Evolutionary conservation across 2,113 vertebrate genomes (phyloP), one percentile per base, ranked within the genome.

Genomic region (Oryzias curvinotus): DNA sequence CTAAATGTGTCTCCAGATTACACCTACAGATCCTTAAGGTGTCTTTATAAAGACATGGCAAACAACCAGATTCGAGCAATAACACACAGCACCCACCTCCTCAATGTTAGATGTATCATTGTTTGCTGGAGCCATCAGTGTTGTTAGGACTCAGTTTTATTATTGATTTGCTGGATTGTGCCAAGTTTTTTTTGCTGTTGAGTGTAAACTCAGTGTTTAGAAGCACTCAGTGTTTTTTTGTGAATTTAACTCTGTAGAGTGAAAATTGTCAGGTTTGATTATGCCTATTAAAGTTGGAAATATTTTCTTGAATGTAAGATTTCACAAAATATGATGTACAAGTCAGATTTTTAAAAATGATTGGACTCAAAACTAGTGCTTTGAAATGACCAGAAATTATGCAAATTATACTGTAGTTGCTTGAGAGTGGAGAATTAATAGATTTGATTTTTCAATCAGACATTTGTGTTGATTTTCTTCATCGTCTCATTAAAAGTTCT

Each of bases 161-260:
- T 82, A 88, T 87, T 79, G 86, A 87, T 85, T 77, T 18, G 14
- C 50, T 25, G 30, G 18, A 65, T 65, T 50, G 58, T 69, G 83
- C 83, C 80, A 80, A 80, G 70, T 74, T 36, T 68, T 17, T 19
- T n/a, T 48, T n/a, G 17, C n/a, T 8, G n/a, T 48, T 19, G 47
- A 19, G 47, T 48, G 47, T 3, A 19, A 19, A 19, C 36, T 36
- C 3, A 36, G 36, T 36, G 36, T 8, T 36, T 36, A 36, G 36
- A 36, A 36, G 36, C 36, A 36, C 36, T 36, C 2, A 3, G 1
- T 2, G 3, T 36, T 36, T 36, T 36, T 28, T 5, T 28, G 36
- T 36, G 8, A 36, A 36, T 36, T 28, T 5, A 28, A 7, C 5
- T 28, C 28, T 30, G 28, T 30, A 5, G 28, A 30, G 6, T 30